These are phyloP conservation scores for Pholis gunnellus DNA, from an alignment of 2,113 vertebrate genomes.

Conservation along the genomic window DNA sequence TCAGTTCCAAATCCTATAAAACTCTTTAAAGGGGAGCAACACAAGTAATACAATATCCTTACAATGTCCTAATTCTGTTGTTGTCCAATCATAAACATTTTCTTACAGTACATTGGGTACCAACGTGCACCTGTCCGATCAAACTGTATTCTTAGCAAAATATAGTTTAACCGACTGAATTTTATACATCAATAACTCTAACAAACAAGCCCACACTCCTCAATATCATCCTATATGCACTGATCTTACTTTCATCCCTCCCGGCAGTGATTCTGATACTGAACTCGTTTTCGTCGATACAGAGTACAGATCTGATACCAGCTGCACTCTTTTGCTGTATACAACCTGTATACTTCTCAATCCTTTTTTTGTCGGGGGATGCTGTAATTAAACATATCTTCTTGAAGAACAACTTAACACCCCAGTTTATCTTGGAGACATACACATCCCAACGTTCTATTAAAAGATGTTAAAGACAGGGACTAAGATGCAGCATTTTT, in stretches of 20 bases:
- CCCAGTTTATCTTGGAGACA: not conserved
- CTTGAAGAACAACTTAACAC: not conserved
- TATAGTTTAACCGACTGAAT: not conserved
- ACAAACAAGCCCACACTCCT: not conserved
- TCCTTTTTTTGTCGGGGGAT: not conserved
- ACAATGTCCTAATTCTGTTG: not conserved
- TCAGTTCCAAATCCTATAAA: not conserved
- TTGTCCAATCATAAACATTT: not conserved
- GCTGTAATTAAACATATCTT: not conserved
- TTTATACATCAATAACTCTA: not conserved
- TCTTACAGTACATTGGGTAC: not conserved
- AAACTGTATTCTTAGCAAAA: not conserved
- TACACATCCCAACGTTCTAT: not conserved
- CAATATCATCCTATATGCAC: not conserved
- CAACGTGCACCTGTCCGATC: not conserved
- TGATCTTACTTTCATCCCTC: not conserved
- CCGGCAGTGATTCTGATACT: not conserved
- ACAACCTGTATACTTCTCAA: not conserved
- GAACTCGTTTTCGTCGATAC: not conserved
- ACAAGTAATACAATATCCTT: not conserved
- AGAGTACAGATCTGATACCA: not conserved
- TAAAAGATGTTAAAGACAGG: not conserved
- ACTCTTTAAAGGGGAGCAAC: not conserved
- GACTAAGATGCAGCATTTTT: not conserved
- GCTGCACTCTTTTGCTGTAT: not conserved